Base-by-base conservation (phyloP, 2,888 invertebrate genomes). In the Microchrysa polita region DNA sequence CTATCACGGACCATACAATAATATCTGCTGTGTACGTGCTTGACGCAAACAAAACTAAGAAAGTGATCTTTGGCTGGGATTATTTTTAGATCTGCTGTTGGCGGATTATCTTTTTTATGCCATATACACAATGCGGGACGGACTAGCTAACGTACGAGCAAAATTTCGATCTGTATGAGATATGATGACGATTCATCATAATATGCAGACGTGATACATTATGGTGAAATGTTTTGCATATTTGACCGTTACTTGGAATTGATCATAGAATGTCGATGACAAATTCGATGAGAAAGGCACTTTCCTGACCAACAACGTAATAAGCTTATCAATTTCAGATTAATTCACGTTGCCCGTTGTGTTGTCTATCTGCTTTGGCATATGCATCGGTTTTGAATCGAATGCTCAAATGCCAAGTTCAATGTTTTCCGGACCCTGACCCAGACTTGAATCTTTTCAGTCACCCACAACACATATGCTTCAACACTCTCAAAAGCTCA, bases 401-500 rank as follows among this genome's bases (percentile, higher is more conserved):
- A n/a, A n/a, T n/a, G n/a, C n/a, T 67, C 67, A 67, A 48, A 67
- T n/a, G 48, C 52, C 67, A 67, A 67, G 67, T 44, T 67, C 67
- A 67, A 67, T 67, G 67, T 67, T 48, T 52, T 48, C 9, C n/a
- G 23, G 34, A 27, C 61, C 61, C 9, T 61, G 61, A 27, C 61
- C 12, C 59, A 52, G 27, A 34, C 27, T 34, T 34, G 27, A 34
- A 34, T 34, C 27, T 34, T 7, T 34, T 34, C 7, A 2, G 7
- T 34, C 27, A 34, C 27, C 27, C 27, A 34, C 27, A 5, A 34
- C 27, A n/a, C 7, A 34, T 7, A 34, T 34, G 4, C 4, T 34
- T 34, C 27, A 34, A n/a, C n/a, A n/a, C n/a, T n/a, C n/a, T n/a
- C n/a, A n/a, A n/a, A 34, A 34, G 27, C 27, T 34, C 27, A 34